phyloP scores from a whole-genome alignment of 2,113 vertebrate genomes.

The Saguinus imperator region DNA sequence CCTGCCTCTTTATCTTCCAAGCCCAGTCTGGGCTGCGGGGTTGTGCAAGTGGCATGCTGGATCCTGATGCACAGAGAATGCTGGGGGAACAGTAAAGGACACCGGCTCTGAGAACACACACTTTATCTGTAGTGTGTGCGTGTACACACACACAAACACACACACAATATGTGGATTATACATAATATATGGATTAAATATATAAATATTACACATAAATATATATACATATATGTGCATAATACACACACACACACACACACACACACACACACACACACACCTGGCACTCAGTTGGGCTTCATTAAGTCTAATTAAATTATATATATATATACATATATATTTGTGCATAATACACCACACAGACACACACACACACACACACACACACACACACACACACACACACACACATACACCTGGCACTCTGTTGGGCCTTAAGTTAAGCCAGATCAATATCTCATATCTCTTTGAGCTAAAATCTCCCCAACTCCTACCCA shows the following conservation, averaged over 20 bases:
- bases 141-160: no score
- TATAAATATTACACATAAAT: neutral
- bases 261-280: no score
- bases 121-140: no score
- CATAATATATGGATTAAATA: neutral
- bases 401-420: neutral
- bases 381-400: neutral
- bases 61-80: neutral
- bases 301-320: no score
- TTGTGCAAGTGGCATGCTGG: neutral
- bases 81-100: neutral
- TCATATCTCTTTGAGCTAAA: neutral
- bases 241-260: no score
- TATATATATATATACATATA: no score
- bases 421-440: neutral
- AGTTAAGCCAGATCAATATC: neutral
- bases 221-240: neutral
- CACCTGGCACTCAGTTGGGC: no score
- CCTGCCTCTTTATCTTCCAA: slow-evolving; percentile 13
- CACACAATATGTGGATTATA: neutral
- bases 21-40: neutral
- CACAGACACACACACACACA: neutral
- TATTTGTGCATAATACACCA: no score
- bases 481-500: neutral
- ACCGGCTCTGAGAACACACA: neutral